These are phyloP conservation scores for Siniperca obscura DNA, from an alignment of 2,797 vertebrate species.

Conservation along the genomic window DNA sequence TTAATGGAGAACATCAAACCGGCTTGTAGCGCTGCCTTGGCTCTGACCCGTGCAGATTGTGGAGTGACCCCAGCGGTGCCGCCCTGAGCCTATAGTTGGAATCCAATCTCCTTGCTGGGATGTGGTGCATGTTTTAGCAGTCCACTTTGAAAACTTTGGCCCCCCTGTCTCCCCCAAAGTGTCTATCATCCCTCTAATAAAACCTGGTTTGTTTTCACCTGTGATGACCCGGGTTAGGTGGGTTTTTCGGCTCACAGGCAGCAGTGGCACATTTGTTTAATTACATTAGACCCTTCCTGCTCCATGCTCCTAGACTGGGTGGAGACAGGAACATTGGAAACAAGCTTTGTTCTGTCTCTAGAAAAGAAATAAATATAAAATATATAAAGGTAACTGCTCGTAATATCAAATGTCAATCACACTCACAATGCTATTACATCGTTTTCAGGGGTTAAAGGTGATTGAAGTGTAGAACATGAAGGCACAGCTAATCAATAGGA, in stretches of 20 bases:
- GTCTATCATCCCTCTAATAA: slow-evolving; percentile 74
- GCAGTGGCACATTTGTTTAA: slow-evolving; percentile 68
- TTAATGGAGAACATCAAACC: slow-evolving; percentile 82
- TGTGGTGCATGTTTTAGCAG: slow-evolving; percentile 79
- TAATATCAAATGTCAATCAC: slow-evolving; percentile 21
- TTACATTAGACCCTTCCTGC: slow-evolving; percentile 56
- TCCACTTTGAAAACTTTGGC: slow-evolving; percentile 75
- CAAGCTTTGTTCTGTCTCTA: slow-evolving; percentile 16
- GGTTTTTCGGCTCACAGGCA: slow-evolving; percentile 38
- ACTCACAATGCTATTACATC: slow-evolving; percentile 34
- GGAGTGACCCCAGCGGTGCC: slow-evolving; percentile 74
- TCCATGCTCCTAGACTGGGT: slow-evolving; percentile 20
- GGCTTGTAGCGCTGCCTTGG: slow-evolving; percentile 72
- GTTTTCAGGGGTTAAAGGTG: slow-evolving; percentile 54
- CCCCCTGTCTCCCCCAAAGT: slow-evolving; percentile 41
- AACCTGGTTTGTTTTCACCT: slow-evolving; percentile 75
- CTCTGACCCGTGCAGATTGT: slow-evolving; percentile 84
- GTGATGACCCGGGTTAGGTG: slow-evolving; percentile 54
- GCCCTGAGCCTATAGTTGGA: slow-evolving; percentile 72
- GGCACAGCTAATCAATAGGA: slow-evolving; percentile 52
- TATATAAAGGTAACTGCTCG: slow-evolving; percentile 13
- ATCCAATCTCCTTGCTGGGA: slow-evolving; percentile 84
- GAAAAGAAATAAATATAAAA: slow-evolving; percentile 15
- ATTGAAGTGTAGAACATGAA: slow-evolving; percentile 42
- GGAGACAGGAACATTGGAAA: slow-evolving; percentile 28